Base-by-base conservation (phyloP, 2,888 invertebrate genomes). In the Athetis lepigone region DNA sequence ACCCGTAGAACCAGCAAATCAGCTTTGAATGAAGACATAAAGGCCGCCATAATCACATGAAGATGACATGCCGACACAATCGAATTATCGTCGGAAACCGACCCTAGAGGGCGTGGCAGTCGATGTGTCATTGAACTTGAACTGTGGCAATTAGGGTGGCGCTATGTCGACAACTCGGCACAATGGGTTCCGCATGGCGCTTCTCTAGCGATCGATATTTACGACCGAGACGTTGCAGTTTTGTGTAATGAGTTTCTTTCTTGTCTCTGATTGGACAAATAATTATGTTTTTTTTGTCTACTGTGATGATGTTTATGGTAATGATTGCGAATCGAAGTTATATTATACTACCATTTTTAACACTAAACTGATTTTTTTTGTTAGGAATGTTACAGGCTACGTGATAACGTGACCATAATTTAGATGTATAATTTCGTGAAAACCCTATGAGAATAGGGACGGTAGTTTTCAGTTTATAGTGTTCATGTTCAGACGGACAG, bases 81-180 rank as follows among this genome's bases (percentile, higher is more conserved):
- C 70, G 62, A 70, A 56, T 80, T 65, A 73, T 52, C 25, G 46
- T 56, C 42, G 16, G 40, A 25, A 11, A n/a, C 7, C 36, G 67
- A 64, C 65, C 61, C 60, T 67, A 57, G 59, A 71, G 62, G 77
- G 78, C 69, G 76, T 67, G 65, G 73, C 80, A 75, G 84, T 86
- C 86, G 86, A 87, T 86, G 79, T 89, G 89, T 90, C 90, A 85
- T 82, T 89, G 90, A 90, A 86, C 90, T 90, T 90, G 90, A 89
- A 86, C 75, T 66, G 70, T 36, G 33, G 66, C 78, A 86, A 85
- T 84, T 85, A 81, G 81, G 82, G 75, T 72, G 80, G 76, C 83
- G 78, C 83, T 51, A 43, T 8, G 47, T 29, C 68, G 67, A 46
- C 39, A 46, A 33, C 47, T 8, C 54, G 46, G 27, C 50, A 60